Evolutionary conservation across 2,797 vertebrate genomes (phyloP).

Genomic region (Galago senegalensis): DNA sequence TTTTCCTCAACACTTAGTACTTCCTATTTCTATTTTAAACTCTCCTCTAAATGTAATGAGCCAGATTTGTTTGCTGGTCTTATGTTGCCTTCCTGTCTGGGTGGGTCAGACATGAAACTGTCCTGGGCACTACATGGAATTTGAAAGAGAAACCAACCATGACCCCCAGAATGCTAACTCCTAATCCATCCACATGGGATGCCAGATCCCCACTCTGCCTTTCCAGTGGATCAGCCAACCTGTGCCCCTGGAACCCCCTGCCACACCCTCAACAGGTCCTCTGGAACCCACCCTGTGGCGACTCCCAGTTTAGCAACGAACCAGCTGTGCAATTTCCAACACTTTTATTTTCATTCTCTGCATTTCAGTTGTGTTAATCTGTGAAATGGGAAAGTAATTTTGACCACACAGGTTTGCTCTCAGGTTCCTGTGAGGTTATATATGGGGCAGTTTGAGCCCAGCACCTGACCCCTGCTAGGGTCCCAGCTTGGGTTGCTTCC

Average conservation of each 20-base stretch:
- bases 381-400: not conserved
- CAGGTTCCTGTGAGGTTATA: not conserved
- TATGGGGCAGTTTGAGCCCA: fast-evolving
- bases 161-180: not conserved
- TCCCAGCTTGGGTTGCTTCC: no score
- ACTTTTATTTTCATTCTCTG: not conserved
- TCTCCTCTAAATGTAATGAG: not conserved
- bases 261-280: no score
- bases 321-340: not conserved
- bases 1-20: not conserved
- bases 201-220: not conserved
- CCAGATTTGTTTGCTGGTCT: not conserved
- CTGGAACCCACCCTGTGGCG: not conserved
- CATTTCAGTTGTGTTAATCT: not conserved
- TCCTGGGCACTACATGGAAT: not conserved
- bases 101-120: not conserved
- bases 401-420: not conserved
- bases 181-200: not conserved
- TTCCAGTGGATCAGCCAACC: no score
- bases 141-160: not conserved
- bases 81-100: not conserved
- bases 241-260: not conserved
- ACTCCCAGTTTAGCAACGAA: not conserved
- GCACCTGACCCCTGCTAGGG: fast-evolving
- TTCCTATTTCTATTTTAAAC: not conserved